These are phyloP conservation scores for Echinometra lucunter DNA, from an alignment of 53 echinoderm and acorn worm species.

Conservation along the genomic window DNA sequence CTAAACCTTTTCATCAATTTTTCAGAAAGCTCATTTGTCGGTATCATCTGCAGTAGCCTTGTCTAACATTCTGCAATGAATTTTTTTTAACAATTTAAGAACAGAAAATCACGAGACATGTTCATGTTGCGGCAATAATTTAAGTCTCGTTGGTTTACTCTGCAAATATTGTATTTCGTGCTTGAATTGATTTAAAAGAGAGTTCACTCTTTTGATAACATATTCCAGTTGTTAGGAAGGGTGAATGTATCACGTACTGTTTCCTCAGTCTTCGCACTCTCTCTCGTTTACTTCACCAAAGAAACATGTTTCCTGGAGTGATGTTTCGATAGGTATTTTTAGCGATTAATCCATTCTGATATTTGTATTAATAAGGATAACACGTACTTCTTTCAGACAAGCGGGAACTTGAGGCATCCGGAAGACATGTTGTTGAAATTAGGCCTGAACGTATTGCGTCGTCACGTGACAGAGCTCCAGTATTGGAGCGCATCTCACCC, in stretches of 20 bases:
- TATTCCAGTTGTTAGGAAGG: not conserved
- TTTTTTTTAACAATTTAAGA: not conserved
- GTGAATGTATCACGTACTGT: constrained; percentile 12
- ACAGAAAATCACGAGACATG: not conserved
- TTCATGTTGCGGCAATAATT: not conserved
- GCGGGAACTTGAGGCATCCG: constrained; percentile 7
- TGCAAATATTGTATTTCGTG: not conserved
- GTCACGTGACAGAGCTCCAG: constrained; percentile 27
- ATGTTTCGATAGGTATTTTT: not conserved
- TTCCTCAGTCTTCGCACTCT: not conserved
- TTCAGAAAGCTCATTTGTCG: too few relatives aligned
- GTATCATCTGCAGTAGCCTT: too few relatives aligned
- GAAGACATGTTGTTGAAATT: constrained; percentile 41
- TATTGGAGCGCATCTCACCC: not conserved
- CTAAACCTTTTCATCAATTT: too few relatives aligned
- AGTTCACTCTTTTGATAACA: not conserved
- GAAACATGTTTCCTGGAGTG: not conserved
- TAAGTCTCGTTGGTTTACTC: not conserved
- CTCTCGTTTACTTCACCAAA: not conserved
- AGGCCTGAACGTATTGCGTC: not conserved
- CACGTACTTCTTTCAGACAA: constrained; percentile 6
- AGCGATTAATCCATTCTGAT: not conserved
- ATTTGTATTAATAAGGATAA: not conserved
- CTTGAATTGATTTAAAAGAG: not conserved
- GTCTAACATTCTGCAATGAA: not conserved